Base-by-base conservation (phyloP, 2,797 vertebrate genomes). In the Pagetopsis macropterus region DNA sequence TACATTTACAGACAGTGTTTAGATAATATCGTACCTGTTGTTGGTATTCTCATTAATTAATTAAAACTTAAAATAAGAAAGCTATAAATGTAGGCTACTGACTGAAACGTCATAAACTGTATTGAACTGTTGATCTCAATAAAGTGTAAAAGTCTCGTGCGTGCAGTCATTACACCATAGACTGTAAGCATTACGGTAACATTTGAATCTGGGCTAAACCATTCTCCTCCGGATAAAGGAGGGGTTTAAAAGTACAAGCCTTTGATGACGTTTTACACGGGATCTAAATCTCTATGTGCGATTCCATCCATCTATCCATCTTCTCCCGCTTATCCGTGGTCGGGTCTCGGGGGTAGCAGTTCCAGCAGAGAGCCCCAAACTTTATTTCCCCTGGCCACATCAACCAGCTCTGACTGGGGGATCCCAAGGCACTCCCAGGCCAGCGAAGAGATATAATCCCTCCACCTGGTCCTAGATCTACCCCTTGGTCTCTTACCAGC, bases 161-260 rank as follows among this genome's bases (percentile, higher is more conserved):
- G 3, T 12, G 3, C 10, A 6, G 8, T 1, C 48, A 8, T 12
- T 27, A 5, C 54, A 0, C 0, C 23, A 23, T 23, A 23, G 23
- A 23, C 23, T 23, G 23, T 23, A 23, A 23, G 23, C 23, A 23
- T 23, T 16, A 50, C 56, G 3, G 45, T 70, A 50, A 56, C 65
- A 61, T 85, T 88, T 33, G 76, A 89, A 89, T 48, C 17, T 62
- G 83, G 84, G 37, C 50, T 3, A 10, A 72, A 82, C 86, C 77
- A 89, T 61, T 83, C 2, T 2, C 0, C 2, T 1, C 1, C 0
- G 52, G 2, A 0, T 9, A 3, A 1, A 17, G 65, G 63, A 4
- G 3, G 1, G 0, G 0, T 3, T 2, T 1, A 3, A 45, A 37
- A 11, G 8, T 3, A 0, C 17, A 7, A 27, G 1, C 7, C 2